Evolutionary conservation across 2,888 invertebrate species (phyloP), one percentile per base, ranked within the genome.

Genomic region (Idaea dimidiata): DNA sequence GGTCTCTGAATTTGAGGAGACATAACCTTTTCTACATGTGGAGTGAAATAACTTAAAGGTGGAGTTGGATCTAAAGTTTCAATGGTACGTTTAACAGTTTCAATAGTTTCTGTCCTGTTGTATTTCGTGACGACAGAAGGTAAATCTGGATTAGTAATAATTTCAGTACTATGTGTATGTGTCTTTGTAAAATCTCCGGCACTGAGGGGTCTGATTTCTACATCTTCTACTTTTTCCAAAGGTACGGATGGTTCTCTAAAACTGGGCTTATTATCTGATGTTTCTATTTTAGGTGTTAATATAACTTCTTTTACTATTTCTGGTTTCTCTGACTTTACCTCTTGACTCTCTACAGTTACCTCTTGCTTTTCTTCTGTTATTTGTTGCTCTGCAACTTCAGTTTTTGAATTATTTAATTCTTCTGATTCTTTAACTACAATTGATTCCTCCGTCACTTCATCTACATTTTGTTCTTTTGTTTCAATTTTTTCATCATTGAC

Each of bases 201-300:
- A 17, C 87, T 86, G 58, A 92, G 90, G 0, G 93, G 91, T 66
- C 91, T 93, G 18, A 93, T 92, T 80, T 92, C 92, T 55, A 91
- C 80, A 69, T 89, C 90, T 79, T 91, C 90, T 31, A 89, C 88
- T 75, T 89, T 91, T 31, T 92, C 92, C 17, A 91, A 76, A 16
- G 89, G 91, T 33, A 91, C 81, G 5, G 91, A 88, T 31, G 89
- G 90, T 68, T 91, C 92, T 61, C 86, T 82, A 66, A 85, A 82
- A 6, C 70, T 24, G 65, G 69, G 61, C 56, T 72, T 70, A 5
- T 8, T 4, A 6, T 43, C 43, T 24, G 66, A 55, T 62, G 74
- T 72, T 62, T 69, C 67, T 16, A 62, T 62, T 59, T 74, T 62
- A 17, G 59, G 59, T 53, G 63, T 65, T 57, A 67, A 61, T 17